Evolutionary conservation across 2,113 vertebrate species (phyloP).

Genomic region (Dasyurus viverrinus): DNA sequence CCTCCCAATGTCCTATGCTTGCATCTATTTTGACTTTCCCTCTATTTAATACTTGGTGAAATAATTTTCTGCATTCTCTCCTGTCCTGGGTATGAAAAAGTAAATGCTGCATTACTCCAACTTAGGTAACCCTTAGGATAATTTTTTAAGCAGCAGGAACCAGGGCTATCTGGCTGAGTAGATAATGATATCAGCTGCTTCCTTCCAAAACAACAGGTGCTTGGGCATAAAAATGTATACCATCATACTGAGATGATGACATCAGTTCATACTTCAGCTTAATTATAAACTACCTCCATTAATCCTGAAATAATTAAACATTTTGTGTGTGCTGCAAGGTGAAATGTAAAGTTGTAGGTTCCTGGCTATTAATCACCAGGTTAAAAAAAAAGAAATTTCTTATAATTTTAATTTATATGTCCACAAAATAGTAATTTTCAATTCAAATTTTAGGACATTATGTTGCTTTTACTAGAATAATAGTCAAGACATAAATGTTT

Average conservation of each 20-base stretch:
- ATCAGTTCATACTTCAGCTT: constrained; percentile 98
- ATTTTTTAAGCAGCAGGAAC: constrained; percentile 98
- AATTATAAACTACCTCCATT: constrained; percentile 97
- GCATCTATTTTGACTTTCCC: constrained; percentile 1
- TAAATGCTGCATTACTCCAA: constrained; percentile 87
- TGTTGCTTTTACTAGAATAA: constrained; percentile 37
- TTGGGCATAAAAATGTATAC: constrained; percentile 97
- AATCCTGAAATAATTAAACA: constrained; percentile 91
- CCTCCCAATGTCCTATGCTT: not conserved
- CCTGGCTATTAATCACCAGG: constrained; percentile 74
- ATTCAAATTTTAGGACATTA: not conserved
- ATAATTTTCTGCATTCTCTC: constrained; percentile 76
- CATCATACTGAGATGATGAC: constrained; percentile 99
- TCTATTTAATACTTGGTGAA: constrained; percentile 67
- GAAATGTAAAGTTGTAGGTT: constrained; percentile 86
- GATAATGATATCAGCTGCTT: constrained; percentile 99
- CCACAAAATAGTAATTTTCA: constrained; percentile 66
- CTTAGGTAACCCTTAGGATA: constrained; percentile 94
- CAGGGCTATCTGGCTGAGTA: constrained; percentile 96
- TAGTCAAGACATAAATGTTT: not conserved
- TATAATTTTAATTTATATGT: constrained; percentile 50
- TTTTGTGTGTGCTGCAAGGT: constrained; percentile 88
- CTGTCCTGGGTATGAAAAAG: constrained; percentile 83
- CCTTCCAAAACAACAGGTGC: constrained; percentile 99
- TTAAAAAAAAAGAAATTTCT: constrained; percentile 62